Evolutionary conservation across 2,113 vertebrate genomes (phyloP).

Genomic region (Apus apus): DNA sequence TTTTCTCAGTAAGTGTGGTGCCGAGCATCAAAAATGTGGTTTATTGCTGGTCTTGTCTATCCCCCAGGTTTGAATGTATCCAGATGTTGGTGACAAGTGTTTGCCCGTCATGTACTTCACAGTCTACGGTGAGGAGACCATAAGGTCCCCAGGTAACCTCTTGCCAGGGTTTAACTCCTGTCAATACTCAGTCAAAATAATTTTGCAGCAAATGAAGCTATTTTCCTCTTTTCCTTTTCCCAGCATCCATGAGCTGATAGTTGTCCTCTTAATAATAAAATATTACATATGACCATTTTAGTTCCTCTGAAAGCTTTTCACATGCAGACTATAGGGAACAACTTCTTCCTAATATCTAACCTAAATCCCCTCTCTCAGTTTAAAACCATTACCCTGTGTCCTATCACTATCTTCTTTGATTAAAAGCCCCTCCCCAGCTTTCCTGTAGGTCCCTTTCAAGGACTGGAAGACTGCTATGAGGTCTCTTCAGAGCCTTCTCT

Average conservation of each 20-base stretch:
- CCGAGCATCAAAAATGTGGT: neutral
- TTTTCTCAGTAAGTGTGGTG: neutral
- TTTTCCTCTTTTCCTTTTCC: neutral
- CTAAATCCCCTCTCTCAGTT: too few species aligned
- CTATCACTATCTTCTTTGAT: too few species aligned
- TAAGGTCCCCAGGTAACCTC: neutral
- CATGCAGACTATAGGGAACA: neutral
- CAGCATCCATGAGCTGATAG: neutral
- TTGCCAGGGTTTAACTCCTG: neutral
- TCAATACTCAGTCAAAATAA: accelerated
- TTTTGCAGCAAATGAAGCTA: neutral
- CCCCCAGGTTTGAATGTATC: neutral
- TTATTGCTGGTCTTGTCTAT: neutral
- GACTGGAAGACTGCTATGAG: too few species aligned
- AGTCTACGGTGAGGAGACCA: neutral
- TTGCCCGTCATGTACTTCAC: neutral
- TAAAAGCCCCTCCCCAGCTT: too few species aligned
- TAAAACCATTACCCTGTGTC: too few species aligned
- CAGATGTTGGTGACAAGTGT: neutral
- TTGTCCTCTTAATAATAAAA: neutral
- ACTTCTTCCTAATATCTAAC: too few species aligned
- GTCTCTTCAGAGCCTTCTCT: too few species aligned
- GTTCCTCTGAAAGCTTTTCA: neutral
- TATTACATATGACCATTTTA: neutral
- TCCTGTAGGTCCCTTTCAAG: too few species aligned